A percentile compares a stretch with the other conserved stretches of the same genome.
These are phyloP conservation scores for Lordiphosa andalusiaca DNA, from an alignment of 2,888 invertebrate genomes.

Conservation along the genomic window DNA sequence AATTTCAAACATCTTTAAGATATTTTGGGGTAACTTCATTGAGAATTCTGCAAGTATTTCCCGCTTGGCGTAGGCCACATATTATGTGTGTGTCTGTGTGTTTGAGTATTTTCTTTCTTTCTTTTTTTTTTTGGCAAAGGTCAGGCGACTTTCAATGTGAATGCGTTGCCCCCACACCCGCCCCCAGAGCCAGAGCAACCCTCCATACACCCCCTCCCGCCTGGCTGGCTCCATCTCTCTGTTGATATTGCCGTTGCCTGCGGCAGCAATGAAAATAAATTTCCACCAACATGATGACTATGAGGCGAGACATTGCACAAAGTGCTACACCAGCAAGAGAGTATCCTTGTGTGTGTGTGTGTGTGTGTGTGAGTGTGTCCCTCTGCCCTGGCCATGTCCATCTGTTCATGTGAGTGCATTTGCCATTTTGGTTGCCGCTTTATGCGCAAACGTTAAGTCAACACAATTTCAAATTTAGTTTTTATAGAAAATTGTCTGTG, in stretches of 20 bases:
- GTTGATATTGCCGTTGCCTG: conserved; percentile 55
- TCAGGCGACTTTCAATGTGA: conserved; percentile 27
- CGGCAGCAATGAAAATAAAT: conserved; percentile 73
- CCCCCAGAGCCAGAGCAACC: not conserved
- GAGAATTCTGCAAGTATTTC: conserved; percentile 4
- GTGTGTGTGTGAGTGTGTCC: conserved; percentile 11
- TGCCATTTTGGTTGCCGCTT: conserved; percentile 59
- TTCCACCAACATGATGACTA: conserved; percentile 67
- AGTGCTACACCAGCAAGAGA: conserved; percentile 53
- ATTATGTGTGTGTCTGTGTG: conserved; percentile 4
- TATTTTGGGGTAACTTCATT: not conserved
- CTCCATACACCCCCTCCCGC: no score
- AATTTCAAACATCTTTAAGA: no score
- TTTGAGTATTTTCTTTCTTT: conserved; percentile 3
- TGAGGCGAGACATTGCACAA: conserved; percentile 64
- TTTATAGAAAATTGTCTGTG: conserved; percentile 62
- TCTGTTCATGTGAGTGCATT: conserved; percentile 51
- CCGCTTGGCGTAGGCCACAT: not conserved
- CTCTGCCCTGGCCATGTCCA: conserved; percentile 31
- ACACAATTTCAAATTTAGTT: conserved; percentile 74
- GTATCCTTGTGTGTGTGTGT: conserved; percentile 22
- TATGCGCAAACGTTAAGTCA: conserved; percentile 71
- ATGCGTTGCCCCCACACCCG: conserved; percentile 5
- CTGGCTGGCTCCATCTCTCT: not conserved
- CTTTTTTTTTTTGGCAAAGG: conserved; percentile 22